Conservation (phyloP, 2,113 vertebrate species). For the Hydrolagus affinis region DNA sequence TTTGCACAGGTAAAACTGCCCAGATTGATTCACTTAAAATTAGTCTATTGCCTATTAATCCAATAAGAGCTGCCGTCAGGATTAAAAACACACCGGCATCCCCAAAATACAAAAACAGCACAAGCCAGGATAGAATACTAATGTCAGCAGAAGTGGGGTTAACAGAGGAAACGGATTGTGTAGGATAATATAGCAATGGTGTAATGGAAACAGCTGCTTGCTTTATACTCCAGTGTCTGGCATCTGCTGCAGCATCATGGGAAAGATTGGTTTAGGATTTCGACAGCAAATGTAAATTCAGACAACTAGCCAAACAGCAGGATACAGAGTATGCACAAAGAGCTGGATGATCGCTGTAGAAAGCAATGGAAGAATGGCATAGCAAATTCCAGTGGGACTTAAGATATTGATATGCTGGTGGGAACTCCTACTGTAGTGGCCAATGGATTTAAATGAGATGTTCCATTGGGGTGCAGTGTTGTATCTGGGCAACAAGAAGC, state of each 20-base stretch:
- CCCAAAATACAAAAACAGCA: constrained; percentile 14
- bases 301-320: constrained; percentile 35
- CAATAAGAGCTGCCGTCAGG: background rate
- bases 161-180: constrained; percentile 36
- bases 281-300: constrained; percentile 43
- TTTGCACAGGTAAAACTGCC: constrained; percentile 18
- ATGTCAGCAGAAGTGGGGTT: constrained; percentile 8
- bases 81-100: constrained; percentile 5
- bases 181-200: constrained; percentile 38
- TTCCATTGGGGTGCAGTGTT: background rate
- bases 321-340: constrained; percentile 14
- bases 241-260: constrained; percentile 43
- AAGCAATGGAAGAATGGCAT: background rate
- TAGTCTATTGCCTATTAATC: constrained; percentile 7
- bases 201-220: constrained; percentile 50
- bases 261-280: constrained; percentile 45
- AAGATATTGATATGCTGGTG: background rate
- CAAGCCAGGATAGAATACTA: constrained; percentile 1
- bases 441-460: background rate
- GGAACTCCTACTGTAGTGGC: background rate
- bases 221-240: constrained; percentile 40
- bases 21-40: constrained; percentile 9
- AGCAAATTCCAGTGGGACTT: constrained; percentile 6
- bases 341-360: constrained; percentile 1
- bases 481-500: background rate